These are phyloP conservation scores for Oostethus manadensis DNA, from an alignment of 2,113 vertebrate species.

Conservation along the genomic window DNA sequence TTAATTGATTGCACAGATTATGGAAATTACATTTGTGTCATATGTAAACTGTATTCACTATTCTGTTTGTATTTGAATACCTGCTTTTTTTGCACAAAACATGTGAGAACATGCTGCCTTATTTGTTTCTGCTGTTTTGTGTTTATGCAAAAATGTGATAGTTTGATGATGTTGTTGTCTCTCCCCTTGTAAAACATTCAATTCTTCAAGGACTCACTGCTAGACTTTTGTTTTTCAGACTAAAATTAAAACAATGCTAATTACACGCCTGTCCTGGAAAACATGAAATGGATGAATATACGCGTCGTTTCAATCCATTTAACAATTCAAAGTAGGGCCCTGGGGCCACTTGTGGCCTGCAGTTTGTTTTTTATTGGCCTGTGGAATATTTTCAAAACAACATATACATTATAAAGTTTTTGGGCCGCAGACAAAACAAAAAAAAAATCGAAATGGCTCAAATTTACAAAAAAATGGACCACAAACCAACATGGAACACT, in stretches of 20 bases:
- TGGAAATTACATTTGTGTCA: too few species aligned
- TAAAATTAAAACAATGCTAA: slow-evolving; percentile 2
- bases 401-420: too few species aligned
- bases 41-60: not conserved
- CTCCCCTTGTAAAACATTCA: not conserved
- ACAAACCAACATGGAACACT: too few species aligned
- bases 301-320: not conserved
- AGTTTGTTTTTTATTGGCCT: not conserved
- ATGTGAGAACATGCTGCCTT: not conserved
- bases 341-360: too few species aligned
- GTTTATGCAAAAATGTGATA: not conserved
- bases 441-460: too few species aligned
- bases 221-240: not conserved
- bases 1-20: too few species aligned
- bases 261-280: not conserved
- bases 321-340: not conserved
- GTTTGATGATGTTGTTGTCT: not conserved
- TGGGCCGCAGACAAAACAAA: too few species aligned
- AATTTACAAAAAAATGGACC: too few species aligned
- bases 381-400: too few species aligned
- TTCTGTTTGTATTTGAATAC: not conserved
- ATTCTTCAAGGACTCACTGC: not conserved
- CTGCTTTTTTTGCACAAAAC: not conserved
- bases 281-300: slow-evolving; percentile 5
- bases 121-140: not conserved